Percentiles rank a stretch among this genome's conserved stretches.
phyloP scores from a whole-genome alignment of 2,888 invertebrate genomes.

The Megastigmus dorsalis region DNA sequence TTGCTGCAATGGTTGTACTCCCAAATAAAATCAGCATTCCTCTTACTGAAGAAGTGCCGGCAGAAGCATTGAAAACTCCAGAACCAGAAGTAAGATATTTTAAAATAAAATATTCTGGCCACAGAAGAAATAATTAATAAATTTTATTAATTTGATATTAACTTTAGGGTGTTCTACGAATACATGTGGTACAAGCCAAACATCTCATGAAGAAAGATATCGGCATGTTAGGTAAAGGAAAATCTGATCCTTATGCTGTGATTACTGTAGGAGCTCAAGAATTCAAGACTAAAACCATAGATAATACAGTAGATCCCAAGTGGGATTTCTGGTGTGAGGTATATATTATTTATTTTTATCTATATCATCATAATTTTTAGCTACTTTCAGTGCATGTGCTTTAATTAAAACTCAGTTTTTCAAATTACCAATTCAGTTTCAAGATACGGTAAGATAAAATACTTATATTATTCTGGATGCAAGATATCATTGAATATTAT shows the following conservation, averaged over 20 bases:
- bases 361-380: constrained; percentile 32
- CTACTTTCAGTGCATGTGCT: constrained; percentile 57
- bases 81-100: constrained; percentile 86
- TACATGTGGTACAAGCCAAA: constrained; percentile 95
- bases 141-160: neutral
- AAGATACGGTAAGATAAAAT: constrained; percentile 50
- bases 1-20: constrained; percentile 93
- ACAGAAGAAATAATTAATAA: neutral
- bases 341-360: constrained; percentile 65
- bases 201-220: constrained; percentile 98
- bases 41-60: constrained; percentile 89
- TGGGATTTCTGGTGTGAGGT: constrained; percentile 99
- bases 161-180: constrained; percentile 91
- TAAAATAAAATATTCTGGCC: neutral
- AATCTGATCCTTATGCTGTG: constrained; percentile 97
- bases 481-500: constrained; percentile 15
- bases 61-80: constrained; percentile 88
- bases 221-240: constrained; percentile 93
- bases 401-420: constrained; percentile 48
- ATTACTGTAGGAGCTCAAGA: constrained; percentile 94
- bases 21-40: constrained; percentile 96
- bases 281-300: constrained; percentile 94
- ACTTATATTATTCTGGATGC: constrained; percentile 38
- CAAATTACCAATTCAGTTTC: constrained; percentile 34
- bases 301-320: constrained; percentile 94